Evolutionary conservation across 53 echinoderm and acorn worm species (phyloP).

Genomic region (Apostichopus leukothele): DNA sequence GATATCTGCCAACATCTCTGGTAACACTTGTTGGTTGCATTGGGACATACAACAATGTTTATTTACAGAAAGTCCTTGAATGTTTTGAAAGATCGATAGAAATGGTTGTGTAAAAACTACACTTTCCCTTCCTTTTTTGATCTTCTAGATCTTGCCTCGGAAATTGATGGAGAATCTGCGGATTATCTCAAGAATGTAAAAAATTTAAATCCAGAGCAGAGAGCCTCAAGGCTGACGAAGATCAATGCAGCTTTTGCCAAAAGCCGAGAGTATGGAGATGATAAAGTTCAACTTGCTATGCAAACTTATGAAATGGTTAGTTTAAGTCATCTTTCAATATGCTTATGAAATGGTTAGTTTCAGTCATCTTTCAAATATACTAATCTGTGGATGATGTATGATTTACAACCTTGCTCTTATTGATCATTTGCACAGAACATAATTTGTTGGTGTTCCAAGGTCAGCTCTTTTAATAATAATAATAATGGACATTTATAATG

Average conservation of each 20-base stretch:
- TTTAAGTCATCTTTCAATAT: no score
- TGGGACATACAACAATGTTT: no score
- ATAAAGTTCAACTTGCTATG: constrained; percentile 97
- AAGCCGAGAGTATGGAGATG: constrained; percentile 94
- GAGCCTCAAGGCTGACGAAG: constrained; percentile 68
- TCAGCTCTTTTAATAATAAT: no score
- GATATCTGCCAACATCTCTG: no score
- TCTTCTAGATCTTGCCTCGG: constrained; percentile 68
- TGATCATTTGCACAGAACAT: no score
- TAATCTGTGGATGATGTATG: background rate
- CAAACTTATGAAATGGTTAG: constrained; percentile 98
- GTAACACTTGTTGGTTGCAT: no score
- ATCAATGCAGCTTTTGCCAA: constrained; percentile 83
- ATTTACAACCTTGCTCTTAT: no score
- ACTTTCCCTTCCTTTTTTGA: background rate
- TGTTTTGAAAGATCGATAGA: no score
- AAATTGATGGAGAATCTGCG: constrained; percentile 80
- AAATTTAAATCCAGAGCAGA: constrained; percentile 68
- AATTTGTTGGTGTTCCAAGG: no score
- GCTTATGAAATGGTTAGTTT: constrained; percentile 89
- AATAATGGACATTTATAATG: no score
- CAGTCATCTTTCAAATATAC: no score
- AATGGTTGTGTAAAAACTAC: background rate
- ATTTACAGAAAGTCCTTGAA: no score
- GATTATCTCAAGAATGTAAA: constrained; percentile 73